Base-by-base conservation (phyloP, 2,113 vertebrate species). In the Catagonus wagneri region DNA sequence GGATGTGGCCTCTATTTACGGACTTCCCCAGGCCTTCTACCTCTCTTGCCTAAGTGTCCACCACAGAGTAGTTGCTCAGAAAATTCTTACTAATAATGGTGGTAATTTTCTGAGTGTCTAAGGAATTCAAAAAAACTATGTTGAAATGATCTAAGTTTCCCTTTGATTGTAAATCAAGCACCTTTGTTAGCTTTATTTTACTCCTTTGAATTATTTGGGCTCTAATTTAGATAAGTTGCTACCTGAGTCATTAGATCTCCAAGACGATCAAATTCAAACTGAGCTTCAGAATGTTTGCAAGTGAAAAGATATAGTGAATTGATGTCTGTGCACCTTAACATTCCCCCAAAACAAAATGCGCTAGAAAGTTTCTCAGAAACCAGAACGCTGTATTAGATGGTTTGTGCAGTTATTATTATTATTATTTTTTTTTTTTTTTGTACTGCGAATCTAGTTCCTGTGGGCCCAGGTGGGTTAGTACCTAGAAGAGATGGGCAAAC, bases 251-350 rank as follows among this genome's bases (percentile, higher is more conserved):
- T 89, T 84, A 92, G 14, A 79, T 44, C 2, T 17, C 39, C 52
- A 69, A 86, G 65, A 61, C 34, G 91, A 89, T 91, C 39, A 92
- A 54, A 93, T 91, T 96, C 61, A 88, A 88, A 91, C 10, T 65
- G 81, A 93, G 23, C 63, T 96, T 93, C 60, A 36, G 50, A 89
- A 86, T 85, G 34, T 71, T 93, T 91, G 11, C 17, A 66, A 80
- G 29, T 65, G 23, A 34, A 85, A 80, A 75, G 58, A 90, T 32
- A 14, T 79, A 50, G 27, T 81, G 3, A 6, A 16, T 93, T 87
- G 34, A 90, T 9, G 56, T 88, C 88, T 69, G 39, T 80, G 39
- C 25, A 90, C 58, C 15, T 85, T 76, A 27, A 66, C 36, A 12
- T 76, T 83, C 89, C 13, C 60, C 78, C 22, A 29, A 94, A 60